Conservation (phyloP, 2,888 invertebrate genomes). For the Cyclophora albipunctata region DNA sequence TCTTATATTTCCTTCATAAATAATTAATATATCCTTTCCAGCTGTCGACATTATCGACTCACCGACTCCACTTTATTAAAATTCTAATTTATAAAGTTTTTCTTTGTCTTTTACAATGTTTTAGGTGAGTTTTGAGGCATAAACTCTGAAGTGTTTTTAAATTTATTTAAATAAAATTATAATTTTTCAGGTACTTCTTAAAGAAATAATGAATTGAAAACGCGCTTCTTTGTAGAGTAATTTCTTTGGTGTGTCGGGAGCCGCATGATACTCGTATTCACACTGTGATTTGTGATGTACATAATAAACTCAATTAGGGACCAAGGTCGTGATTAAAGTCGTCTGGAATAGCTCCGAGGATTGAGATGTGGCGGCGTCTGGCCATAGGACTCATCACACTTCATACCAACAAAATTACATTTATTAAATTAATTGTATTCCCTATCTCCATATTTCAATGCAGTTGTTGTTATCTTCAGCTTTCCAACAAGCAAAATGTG, state of each 20-base stretch:
- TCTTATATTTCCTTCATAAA: constrained; percentile 22
- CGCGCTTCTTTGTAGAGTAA: too few relatives aligned
- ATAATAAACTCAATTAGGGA: constrained; percentile 18
- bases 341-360: constrained; percentile 11
- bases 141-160: background rate
- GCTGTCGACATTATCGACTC: background rate
- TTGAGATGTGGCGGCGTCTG: background rate
- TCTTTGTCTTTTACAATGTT: background rate
- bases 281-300: constrained; percentile 13
- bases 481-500: too few relatives aligned
- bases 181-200: too few relatives aligned
- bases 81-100: constrained; percentile 1
- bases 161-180: too few relatives aligned
- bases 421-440: too few relatives aligned
- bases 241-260: too few relatives aligned
- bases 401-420: too few relatives aligned
- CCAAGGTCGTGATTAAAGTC: constrained; percentile 19
- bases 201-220: too few relatives aligned
- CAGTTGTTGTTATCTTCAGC: too few relatives aligned
- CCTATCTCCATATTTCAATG: too few relatives aligned
- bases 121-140: background rate
- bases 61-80: background rate
- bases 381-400: too few relatives aligned
- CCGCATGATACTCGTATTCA: constrained; percentile 1
- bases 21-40: background rate